Evolutionary conservation across 2,888 invertebrate species (phyloP).

Genomic region (Luperina nickerlii): DNA sequence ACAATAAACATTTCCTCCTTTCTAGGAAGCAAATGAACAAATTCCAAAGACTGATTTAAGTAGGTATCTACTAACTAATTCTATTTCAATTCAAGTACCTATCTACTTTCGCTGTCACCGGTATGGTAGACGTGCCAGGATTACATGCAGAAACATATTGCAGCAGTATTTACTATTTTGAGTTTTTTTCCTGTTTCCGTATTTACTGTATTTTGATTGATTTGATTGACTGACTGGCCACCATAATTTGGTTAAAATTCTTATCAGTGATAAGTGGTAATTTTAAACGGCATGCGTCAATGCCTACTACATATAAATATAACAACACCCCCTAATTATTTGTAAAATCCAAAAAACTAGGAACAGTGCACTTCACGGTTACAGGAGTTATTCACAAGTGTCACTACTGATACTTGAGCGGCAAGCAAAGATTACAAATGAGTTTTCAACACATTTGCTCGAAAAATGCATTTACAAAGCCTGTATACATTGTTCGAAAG

Average conservation of each 20-base stretch:
- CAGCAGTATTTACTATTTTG: background rate
- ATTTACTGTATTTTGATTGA: background rate
- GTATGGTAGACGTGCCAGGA: background rate
- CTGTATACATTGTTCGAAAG: too few relatives aligned
- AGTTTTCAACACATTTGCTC: too few relatives aligned
- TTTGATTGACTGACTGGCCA: background rate
- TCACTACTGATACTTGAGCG: background rate
- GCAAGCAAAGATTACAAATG: background rate
- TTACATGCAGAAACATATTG: background rate
- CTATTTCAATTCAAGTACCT: conserved; percentile 6
- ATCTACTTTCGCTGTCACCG: background rate
- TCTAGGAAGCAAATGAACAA: conserved; percentile 14
- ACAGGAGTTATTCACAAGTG: background rate
- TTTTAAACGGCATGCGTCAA: background rate
- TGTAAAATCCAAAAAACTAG: conserved; percentile 15
- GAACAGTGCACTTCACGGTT: conserved; percentile 16
- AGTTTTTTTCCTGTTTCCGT: background rate
- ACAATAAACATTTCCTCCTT: conserved; percentile 9
- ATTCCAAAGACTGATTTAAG: background rate
- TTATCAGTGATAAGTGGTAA: background rate
- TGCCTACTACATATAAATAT: background rate
- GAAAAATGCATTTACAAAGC: too few relatives aligned
- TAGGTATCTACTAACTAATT: background rate
- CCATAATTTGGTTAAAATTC: background rate
- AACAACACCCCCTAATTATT: conserved; percentile 3